Evolutionary conservation across 1,140 invertebrate genomes (phyloP), one percentile per base, ranked within the genome.

Genomic region (Micrasema longulum): DNA sequence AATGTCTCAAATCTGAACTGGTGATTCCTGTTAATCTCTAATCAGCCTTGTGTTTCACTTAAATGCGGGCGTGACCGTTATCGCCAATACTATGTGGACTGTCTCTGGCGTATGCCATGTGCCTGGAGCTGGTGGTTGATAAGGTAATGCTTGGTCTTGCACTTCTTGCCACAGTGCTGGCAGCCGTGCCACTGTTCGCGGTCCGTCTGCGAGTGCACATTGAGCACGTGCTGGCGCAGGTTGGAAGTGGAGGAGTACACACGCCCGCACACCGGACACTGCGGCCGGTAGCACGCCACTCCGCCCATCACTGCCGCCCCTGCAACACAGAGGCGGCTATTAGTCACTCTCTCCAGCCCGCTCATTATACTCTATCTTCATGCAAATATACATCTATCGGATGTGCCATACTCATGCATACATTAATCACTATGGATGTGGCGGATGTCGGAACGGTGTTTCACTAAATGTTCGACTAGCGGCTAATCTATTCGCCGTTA

Each of bases 141-240:
- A 78, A 91, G 86, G 79, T 91, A 91, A 80, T 92, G 90, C 81
- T 91, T 91, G 76, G 90, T 92, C 84, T 91, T 91, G 85, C 89
- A 91, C 71, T 89, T 89, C 82, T 91, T 91, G 76, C 90, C 90
- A 82, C 91, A 91, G 75, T 91, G 86, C 81, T 88, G 87, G 82
- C 91, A 92, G 76, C 88, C 87, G 74, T 89, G 89, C 88, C 90
- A 91, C 78, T 90, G 89, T 78, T 91, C 89, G 77, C 88, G 88
- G 65, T 89, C 86, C 71, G 89, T 89, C 81, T 89, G 87, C 76
- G 88, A 88, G 83, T 91, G 90, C 78, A 91, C 89, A 80, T 91
- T 91, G 84, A 89, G 88, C 78, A 91, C 88, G 81, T 92, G 91
- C 83, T 91, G 89, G 76, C 88, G 86, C 69, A 91, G 87, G 82